Evolutionary conservation across 2,888 invertebrate genomes (phyloP), one percentile per base, ranked within the genome.

Genomic region (Poecilus cupreus): DNA sequence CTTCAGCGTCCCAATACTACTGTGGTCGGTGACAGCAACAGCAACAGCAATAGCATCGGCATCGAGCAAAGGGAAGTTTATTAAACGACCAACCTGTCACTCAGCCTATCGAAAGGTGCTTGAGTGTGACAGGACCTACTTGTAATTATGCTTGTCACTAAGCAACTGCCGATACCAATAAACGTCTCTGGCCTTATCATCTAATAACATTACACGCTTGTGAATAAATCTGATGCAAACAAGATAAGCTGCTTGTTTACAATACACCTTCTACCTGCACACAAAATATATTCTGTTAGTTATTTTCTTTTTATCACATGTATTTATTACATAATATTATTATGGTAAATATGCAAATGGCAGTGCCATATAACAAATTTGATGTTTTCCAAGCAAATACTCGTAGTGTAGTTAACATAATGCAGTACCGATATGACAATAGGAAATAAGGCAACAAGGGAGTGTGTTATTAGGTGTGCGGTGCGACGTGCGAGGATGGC

Each of bases 231-330:
- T 78, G 78, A 78, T 43, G 57, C 83, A 85, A 85, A 85, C 84
- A 83, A 85, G 86, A 85, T 86, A 86, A 85, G 84, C 83, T 83
- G 82, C 64, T 18, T 85, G 83, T 86, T 86, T 85, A 83, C 83
- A n/a, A 20, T 0, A 6, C 24, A 22, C 60, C 11, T 13, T 26
- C n/a, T 60, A 24, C 60, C 32, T 32, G 46, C 11, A 11, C 1
- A 83, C 83, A 84, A 81, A n/a, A n/a, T n/a, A n/a, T n/a, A n/a
- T n/a, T n/a, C n/a, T n/a, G n/a, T n/a, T n/a, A n/a, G n/a, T n/a
- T n/a, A n/a, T n/a, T n/a, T n/a, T n/a, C n/a, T n/a, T n/a, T n/a
- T n/a, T n/a, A n/a, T n/a, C n/a, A n/a, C n/a, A n/a, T n/a, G n/a
- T n/a, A n/a, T n/a, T n/a, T n/a, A n/a, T n/a, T n/a, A n/a, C n/a